phyloP scores from a whole-genome alignment of 2,797 vertebrate genomes.

The Spinibarbus caldwelli region DNA sequence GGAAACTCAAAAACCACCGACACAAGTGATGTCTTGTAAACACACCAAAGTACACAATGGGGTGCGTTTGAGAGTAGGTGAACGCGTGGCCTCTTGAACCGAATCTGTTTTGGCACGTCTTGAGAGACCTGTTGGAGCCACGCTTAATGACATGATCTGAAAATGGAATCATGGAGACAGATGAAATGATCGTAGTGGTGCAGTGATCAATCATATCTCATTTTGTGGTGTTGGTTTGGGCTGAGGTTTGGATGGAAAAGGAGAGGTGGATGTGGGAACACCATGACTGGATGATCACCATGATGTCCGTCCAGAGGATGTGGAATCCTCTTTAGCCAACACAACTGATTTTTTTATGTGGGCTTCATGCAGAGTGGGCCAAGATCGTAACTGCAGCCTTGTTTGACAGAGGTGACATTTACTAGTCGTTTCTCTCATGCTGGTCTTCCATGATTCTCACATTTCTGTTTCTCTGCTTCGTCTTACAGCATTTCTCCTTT shows the following conservation, averaged over 20 bases:
- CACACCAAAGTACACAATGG: constrained; percentile 28
- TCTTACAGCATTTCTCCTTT: constrained; percentile 42
- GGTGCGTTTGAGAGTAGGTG: constrained; percentile 30
- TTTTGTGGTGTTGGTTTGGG: constrained; percentile 51
- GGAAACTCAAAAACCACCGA: neutral
- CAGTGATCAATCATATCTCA: constrained; percentile 52
- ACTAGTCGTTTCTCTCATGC: constrained; percentile 56
- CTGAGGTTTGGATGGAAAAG: constrained; percentile 28
- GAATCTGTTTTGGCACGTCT: constrained; percentile 34
- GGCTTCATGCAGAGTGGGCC: constrained; percentile 21
- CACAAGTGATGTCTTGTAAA: constrained; percentile 33
- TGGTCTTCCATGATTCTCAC: constrained; percentile 53
- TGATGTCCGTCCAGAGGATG: constrained; percentile 46
- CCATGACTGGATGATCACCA: constrained; percentile 7
- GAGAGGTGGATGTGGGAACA: constrained; percentile 18
- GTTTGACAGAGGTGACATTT: constrained; percentile 67
- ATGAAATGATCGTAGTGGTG: constrained; percentile 43
- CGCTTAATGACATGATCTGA: constrained; percentile 50
- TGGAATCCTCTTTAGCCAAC: constrained; percentile 55
- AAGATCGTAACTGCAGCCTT: constrained; percentile 53
- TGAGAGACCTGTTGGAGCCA: constrained; percentile 38
- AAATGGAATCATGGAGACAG: constrained; percentile 50
- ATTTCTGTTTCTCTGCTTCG: constrained; percentile 54
- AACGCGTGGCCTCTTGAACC: constrained; percentile 14
- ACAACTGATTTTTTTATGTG: constrained; percentile 57